Percentiles rank a stretch among this genome's conserved stretches.
phyloP scores from a whole-genome alignment of 2,113 vertebrate genomes.

The Hippoglossus stenolepis region DNA sequence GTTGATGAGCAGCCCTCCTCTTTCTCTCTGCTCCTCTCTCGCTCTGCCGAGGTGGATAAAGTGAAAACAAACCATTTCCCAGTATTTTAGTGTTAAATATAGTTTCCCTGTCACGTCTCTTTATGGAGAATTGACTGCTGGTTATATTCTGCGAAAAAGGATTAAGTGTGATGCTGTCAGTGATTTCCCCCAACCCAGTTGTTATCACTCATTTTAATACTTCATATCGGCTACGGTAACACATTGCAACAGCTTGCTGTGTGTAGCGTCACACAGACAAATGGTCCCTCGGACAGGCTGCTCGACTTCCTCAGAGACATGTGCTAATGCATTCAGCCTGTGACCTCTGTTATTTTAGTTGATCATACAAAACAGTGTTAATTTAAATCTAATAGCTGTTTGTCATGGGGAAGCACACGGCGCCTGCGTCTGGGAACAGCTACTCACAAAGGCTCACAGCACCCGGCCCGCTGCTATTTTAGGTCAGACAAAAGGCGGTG shows the following conservation, averaged over 20 bases:
- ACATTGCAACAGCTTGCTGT: constrained; percentile 7
- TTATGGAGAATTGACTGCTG: not conserved
- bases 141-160: not conserved
- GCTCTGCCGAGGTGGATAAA: constrained; percentile 11
- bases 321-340: constrained; percentile 61
- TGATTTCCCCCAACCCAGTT: constrained; percentile 5
- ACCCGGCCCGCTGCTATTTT: constrained; percentile 30
- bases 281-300: constrained; percentile 41
- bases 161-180: constrained; percentile 3
- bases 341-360: constrained; percentile 69
- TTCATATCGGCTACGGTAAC: constrained; percentile 1
- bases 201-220: constrained; percentile 26
- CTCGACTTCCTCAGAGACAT: constrained; percentile 50
- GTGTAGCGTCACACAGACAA: constrained; percentile 19
- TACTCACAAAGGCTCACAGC: constrained; percentile 15
- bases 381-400: constrained; percentile 73
- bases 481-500: constrained; percentile 29
- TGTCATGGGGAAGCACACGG: constrained; percentile 64
- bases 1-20: constrained; percentile 50
- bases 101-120: not conserved
- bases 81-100: not conserved
- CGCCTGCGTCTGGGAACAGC: constrained; percentile 38
- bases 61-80: constrained; percentile 18
- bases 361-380: constrained; percentile 69
- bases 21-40: constrained; percentile 19